phyloP scores from a whole-genome alignment of 30 jellyfish, hydroid and myxozoan genomes.

The Aurelia aurita complex sp. Pacific region DNA sequence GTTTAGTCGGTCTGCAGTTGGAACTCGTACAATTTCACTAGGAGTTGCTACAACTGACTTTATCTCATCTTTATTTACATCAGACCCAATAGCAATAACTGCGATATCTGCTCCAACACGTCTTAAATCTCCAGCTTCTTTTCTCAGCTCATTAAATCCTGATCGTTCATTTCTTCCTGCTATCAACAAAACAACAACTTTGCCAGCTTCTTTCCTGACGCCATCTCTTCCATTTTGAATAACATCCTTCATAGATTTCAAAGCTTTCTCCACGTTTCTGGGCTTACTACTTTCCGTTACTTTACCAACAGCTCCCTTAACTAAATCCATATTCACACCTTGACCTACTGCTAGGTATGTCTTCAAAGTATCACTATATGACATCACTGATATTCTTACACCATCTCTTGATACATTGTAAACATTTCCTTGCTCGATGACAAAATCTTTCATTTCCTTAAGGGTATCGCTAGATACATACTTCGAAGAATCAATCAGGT shows the following conservation, averaged over 20 bases:
- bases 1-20: neutral
- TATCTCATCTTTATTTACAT: neutral
- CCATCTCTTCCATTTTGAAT: conserved; percentile 19
- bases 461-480: neutral
- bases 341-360: conserved; percentile 9
- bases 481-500: conserved; percentile 20
- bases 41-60: conserved; percentile 2
- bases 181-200: conserved; percentile 41
- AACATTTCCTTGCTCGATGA: neutral
- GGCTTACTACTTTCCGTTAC: neutral
- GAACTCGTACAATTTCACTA: neutral
- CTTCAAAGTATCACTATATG: conserved; percentile 3
- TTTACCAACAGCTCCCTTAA: neutral
- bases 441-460: conserved; percentile 10
- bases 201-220: conserved; percentile 33
- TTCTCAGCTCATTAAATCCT: conserved; percentile 23
- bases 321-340: neutral
- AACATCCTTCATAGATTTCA: neutral
- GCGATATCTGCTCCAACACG: conserved; percentile 8
- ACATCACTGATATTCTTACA: conserved; percentile 2
- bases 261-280: conserved; percentile 6
- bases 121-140: conserved; percentile 29
- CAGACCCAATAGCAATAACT: conserved; percentile 19
- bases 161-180: conserved; percentile 47
- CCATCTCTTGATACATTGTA: conserved; percentile 23